Conservation (phyloP, 2,797 vertebrate genomes). For the Periophthalmus magnuspinnatus region DNA sequence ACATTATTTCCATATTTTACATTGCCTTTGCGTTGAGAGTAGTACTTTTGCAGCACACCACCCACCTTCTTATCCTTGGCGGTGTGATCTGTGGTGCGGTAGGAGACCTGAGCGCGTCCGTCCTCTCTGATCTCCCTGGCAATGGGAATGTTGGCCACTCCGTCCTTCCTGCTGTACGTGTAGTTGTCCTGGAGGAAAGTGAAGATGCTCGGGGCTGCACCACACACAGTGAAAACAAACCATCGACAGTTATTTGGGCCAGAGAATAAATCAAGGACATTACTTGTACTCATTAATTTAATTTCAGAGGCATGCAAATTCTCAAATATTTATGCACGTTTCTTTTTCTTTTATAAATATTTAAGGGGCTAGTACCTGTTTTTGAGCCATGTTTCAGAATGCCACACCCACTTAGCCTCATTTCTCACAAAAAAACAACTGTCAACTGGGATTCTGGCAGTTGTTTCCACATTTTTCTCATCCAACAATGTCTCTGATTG, state of each 20-base stretch:
- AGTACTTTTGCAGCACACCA: not conserved
- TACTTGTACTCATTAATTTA: too few relatives aligned
- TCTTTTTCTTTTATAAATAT: too few relatives aligned
- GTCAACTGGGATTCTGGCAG: too few relatives aligned
- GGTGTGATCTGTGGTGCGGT: conserved; percentile 86
- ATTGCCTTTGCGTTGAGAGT: not conserved
- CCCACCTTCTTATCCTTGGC: conserved; percentile 90
- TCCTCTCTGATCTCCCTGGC: conserved; percentile 86
- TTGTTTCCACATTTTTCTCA: too few relatives aligned
- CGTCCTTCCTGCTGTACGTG: conserved; percentile 83
- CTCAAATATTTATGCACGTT: too few relatives aligned
- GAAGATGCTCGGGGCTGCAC: conserved; percentile 88
- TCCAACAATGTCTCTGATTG: too few relatives aligned
- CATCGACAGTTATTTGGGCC: not conserved
- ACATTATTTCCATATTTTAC: not conserved
- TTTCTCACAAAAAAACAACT: too few relatives aligned
- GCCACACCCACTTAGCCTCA: too few relatives aligned
- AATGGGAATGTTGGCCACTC: conserved; percentile 87
- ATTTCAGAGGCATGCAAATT: too few relatives aligned
- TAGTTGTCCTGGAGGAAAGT: conserved; percentile 89
- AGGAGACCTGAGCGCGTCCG: conserved; percentile 88
- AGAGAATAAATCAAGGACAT: too few relatives aligned
- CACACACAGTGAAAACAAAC: not conserved
- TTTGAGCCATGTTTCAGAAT: too few relatives aligned
- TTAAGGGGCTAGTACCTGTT: too few relatives aligned